A percentile compares a stretch with the other conserved stretches of the same genome.
Conservation (phyloP, 2,797 vertebrate species). For the Rhinichthys osculus region DNA sequence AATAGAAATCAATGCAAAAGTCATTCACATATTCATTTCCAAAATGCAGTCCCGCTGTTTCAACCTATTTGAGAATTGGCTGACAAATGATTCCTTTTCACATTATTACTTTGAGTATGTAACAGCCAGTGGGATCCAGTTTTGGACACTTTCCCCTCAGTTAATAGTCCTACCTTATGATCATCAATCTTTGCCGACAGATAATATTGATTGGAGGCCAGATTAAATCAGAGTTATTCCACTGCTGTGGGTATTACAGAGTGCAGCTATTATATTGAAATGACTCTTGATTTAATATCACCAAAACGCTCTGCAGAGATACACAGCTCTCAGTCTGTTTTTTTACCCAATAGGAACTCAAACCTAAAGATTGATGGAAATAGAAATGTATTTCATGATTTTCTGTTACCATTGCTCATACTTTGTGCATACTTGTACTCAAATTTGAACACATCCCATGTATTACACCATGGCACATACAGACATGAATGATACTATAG, state of each 20-base stretch:
- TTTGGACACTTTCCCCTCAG: constrained; percentile 72
- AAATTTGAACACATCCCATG: neutral
- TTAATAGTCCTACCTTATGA: constrained; percentile 80
- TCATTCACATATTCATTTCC: constrained; percentile 83
- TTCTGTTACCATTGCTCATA: neutral
- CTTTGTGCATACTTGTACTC: neutral
- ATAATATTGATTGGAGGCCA: constrained; percentile 78
- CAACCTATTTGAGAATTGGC: constrained; percentile 78
- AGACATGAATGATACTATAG: neutral
- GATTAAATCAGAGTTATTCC: constrained; percentile 82
- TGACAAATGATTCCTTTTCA: constrained; percentile 77
- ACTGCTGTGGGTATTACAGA: constrained; percentile 75
- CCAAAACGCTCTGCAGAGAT: constrained; percentile 47
- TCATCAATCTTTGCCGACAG: constrained; percentile 81
- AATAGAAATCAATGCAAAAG: constrained; percentile 80
- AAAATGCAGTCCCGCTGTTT: constrained; percentile 75
- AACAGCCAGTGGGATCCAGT: constrained; percentile 70
- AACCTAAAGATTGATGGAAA: constrained; percentile 16
- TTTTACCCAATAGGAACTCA: neutral
- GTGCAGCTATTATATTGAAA: constrained; percentile 76
- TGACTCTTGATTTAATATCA: constrained; percentile 71
- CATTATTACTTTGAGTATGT: constrained; percentile 73
- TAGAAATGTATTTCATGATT: neutral
- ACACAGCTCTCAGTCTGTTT: neutral
- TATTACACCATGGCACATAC: neutral